Evolutionary conservation across 2,113 vertebrate species (phyloP).

Genomic region (Cyphomyrus plagiostoma): DNA sequence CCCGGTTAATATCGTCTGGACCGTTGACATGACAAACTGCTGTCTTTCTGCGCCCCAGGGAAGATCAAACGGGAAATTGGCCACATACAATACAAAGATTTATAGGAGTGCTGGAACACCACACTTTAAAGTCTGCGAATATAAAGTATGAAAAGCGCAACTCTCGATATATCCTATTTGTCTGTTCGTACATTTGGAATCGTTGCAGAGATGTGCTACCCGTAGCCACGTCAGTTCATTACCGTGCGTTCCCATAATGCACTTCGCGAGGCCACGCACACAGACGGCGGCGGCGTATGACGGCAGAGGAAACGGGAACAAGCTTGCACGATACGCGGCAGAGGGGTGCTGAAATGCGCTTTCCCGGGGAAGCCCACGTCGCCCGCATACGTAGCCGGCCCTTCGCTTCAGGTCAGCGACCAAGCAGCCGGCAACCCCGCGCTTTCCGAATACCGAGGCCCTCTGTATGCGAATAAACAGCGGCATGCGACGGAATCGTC

Average conservation of each 20-base stretch:
- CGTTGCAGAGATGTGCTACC: not conserved
- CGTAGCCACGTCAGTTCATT: not conserved
- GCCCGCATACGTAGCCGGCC: not conserved
- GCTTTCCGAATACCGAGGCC: not conserved
- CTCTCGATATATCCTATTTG: not conserved
- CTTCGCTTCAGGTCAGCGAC: conserved; percentile 12
- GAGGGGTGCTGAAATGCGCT: conserved; percentile 8
- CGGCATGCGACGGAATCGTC: not conserved
- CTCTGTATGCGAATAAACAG: not conserved
- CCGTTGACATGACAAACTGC: not conserved
- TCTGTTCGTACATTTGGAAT: not conserved
- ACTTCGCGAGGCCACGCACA: conserved; percentile 56
- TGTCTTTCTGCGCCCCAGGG: not conserved
- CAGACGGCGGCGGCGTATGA: conserved; percentile 14
- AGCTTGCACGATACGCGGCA: not conserved
- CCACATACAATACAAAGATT: not conserved
- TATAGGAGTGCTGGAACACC: not conserved
- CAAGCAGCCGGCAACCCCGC: not conserved
- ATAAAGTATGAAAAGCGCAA: not conserved
- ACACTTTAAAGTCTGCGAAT: not conserved
- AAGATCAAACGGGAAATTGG: not conserved
- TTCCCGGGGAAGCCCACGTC: not conserved
- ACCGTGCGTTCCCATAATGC: conserved; percentile 53
- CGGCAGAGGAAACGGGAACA: not conserved
- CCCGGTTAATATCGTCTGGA: not conserved